Evolutionary conservation across 2,113 vertebrate species (phyloP), one percentile per base, ranked within the genome.

Genomic region (Xyliphius kryptos): DNA sequence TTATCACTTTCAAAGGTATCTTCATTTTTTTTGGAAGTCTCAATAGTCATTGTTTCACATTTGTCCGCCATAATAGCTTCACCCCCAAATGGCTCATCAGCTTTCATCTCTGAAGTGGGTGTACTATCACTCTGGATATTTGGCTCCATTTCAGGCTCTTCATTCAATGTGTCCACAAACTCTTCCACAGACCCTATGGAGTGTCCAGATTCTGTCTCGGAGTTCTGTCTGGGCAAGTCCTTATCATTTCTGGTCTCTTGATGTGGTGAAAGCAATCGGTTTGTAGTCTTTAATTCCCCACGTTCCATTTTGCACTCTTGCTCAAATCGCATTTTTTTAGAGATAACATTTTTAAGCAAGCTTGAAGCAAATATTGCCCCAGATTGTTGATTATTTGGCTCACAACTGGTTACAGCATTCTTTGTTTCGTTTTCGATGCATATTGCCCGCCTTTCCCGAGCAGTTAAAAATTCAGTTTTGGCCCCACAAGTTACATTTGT

Each of bases 311-410:
- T 92, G 57, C 91, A 86, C 78, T 96, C 95, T 13, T 94, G 90
- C 44, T 98, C 95, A 67, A 89, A 85, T 75, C 91, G 93, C 95
- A 98, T 98, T 78, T 97, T 98, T 83, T 98, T 98, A 58, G 94
- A 97, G 80, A 98, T 96, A 0, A 98, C 90, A 26, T 95, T 97
- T 83, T 95, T 90, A 63, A 98, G 85, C 19, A 97, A 86, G 61
- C 91, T 98, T 5, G 94, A 97, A 2, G 95, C 95, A 59, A 91
- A 92, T 41, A 83, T 87, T 3, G 94, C 92, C 3, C 49, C 72
- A 40, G 71, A 26, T 14, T 62, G 46, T 13, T 73, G 71, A 55
- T 46, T 82, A 47, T 70, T 72, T 67, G 71, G 62, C 56, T 86
- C 81, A 47, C 75, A 75, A 8, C 2, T 36, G 15, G 10, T 47